These are phyloP conservation scores for Stegastes partitus DNA, from an alignment of 2,113 vertebrate species.

Conservation along the genomic window DNA sequence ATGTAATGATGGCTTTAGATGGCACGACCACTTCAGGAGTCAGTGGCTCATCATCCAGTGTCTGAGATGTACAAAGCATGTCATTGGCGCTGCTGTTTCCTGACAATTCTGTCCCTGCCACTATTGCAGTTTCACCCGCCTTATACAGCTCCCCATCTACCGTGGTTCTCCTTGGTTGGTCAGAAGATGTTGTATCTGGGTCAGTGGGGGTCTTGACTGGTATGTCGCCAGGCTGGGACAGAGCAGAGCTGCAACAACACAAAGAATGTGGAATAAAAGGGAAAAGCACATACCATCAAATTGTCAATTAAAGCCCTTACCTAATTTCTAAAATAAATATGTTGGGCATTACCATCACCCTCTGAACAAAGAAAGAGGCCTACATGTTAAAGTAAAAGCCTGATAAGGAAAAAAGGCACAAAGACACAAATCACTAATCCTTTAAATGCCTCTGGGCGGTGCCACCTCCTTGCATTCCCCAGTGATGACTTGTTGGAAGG, in stretches of 20 bases:
- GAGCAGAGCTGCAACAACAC: slow-evolving; percentile 84
- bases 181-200: slow-evolving; percentile 44
- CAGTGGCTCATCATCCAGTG: slow-evolving; percentile 83
- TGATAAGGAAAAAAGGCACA: no score
- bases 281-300: no score
- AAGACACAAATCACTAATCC: no score
- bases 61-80: slow-evolving; percentile 85
- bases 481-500: no score
- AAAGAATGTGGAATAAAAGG: not conserved
- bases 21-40: slow-evolving; percentile 81
- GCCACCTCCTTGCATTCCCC: no score
- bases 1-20: slow-evolving; percentile 41
- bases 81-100: slow-evolving; percentile 79
- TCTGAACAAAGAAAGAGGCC: no score
- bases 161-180: slow-evolving; percentile 29
- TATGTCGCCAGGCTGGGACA: slow-evolving; percentile 90
- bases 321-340: no score
- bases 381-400: no score
- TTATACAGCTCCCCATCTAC: slow-evolving; percentile 46
- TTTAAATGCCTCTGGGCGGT: no score
- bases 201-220: slow-evolving; percentile 66
- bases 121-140: not conserved
- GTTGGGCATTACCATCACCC: no score
- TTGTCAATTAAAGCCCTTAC: no score
- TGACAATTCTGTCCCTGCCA: slow-evolving; percentile 24